A percentile compares a stretch with the other conserved stretches of the same genome.
phyloP scores from a whole-genome alignment of 2,888 invertebrate species.

The Laspeyria flexula region DNA sequence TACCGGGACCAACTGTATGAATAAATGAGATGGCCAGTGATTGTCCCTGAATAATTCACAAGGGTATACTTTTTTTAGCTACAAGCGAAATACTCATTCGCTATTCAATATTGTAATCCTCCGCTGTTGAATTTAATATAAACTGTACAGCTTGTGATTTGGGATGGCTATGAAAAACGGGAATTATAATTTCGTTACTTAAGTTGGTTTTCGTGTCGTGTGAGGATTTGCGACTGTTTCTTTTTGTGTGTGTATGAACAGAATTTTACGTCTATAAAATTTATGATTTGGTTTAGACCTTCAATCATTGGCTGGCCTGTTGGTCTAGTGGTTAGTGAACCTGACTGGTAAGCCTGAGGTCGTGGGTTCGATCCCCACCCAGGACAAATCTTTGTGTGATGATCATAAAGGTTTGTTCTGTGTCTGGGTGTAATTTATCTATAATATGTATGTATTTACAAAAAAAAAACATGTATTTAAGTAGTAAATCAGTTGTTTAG shows the following conservation, averaged over 20 bases:
- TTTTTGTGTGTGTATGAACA: not conserved
- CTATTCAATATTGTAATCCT: conserved; percentile 71
- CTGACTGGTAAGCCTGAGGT: too few species aligned
- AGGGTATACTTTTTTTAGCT: conserved; percentile 47
- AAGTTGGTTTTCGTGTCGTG: conserved; percentile 28
- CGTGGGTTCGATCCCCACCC: too few species aligned
- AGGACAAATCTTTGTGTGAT: too few species aligned
- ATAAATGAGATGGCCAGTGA: conserved; percentile 80
- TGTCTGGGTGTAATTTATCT: too few species aligned
- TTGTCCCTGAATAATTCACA: conserved; percentile 80
- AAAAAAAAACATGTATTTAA: too few species aligned
- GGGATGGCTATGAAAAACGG: conserved; percentile 24
- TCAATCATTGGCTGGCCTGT: too few species aligned
- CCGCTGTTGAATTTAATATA: conserved; percentile 64
- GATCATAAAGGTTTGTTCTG: too few species aligned
- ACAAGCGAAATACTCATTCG: conserved; percentile 52
- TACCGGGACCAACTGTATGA: conserved; percentile 61
- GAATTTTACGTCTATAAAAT: not conserved
- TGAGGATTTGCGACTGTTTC: not conserved
- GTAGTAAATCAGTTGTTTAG: too few species aligned
- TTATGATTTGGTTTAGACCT: too few species aligned
- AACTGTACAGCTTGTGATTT: conserved; percentile 53
- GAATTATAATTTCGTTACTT: conserved; percentile 19
- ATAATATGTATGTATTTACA: too few species aligned
- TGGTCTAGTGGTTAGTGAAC: too few species aligned